These are phyloP conservation scores for Tokudaia tokunoshimensis DNA, from an alignment of 2,797 vertebrate genomes.

Conservation along the genomic window DNA sequence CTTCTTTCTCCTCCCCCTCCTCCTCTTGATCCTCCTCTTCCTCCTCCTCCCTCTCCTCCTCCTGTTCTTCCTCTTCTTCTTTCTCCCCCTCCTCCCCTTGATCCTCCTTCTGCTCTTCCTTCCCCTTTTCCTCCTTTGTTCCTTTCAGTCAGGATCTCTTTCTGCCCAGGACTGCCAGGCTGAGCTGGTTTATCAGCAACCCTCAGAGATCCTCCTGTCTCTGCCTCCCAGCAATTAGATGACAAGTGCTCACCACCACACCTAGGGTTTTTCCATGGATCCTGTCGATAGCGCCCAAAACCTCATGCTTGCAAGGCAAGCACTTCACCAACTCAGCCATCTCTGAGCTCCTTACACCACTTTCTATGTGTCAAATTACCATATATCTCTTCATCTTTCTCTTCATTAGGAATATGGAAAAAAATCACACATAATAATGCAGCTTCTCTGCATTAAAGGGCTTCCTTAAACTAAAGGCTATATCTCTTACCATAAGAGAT, in stretches of 20 bases:
- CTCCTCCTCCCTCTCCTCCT: too few species aligned
- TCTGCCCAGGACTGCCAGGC: not conserved
- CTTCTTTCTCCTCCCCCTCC: too few species aligned
- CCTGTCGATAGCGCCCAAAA: not conserved
- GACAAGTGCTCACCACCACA: not conserved
- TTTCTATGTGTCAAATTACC: not conserved
- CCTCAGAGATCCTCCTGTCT: not conserved
- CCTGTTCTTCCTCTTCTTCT: too few species aligned
- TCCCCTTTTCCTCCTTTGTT: not conserved
- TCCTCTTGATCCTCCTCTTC: fast-evolving
- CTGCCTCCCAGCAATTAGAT: not conserved
- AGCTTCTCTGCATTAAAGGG: not conserved
- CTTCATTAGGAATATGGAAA: not conserved
- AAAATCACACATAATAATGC: not conserved
- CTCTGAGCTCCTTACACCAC: not conserved
- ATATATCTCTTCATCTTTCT: not conserved
- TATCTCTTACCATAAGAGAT: not conserved
- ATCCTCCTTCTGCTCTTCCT: too few species aligned
- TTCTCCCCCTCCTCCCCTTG: too few species aligned
- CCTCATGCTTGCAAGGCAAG: not conserved
- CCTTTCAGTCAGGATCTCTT: not conserved
- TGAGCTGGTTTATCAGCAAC: not conserved
- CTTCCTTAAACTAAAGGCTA: not conserved
- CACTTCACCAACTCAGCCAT: not conserved
- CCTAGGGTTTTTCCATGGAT: not conserved